Evolutionary conservation across 2,888 invertebrate genomes (phyloP).

Genomic region (Drosophila antonietae): DNA sequence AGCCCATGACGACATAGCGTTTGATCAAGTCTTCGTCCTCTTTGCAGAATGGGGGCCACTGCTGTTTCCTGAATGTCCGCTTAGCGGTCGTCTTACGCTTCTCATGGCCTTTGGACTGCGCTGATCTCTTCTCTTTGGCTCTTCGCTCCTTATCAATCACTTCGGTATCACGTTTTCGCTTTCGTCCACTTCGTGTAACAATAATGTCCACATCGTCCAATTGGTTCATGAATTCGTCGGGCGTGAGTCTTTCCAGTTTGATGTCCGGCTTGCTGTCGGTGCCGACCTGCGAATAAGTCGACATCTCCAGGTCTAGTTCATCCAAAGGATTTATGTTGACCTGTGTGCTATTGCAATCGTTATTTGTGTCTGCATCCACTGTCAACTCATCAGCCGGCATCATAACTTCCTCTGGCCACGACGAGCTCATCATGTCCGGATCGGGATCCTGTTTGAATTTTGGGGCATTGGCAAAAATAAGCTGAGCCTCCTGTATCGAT

Average conservation of each 20-base stretch:
- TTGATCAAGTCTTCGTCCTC: conserved; percentile 80
- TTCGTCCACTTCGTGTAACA: conserved; percentile 63
- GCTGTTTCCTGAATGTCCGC: conserved; percentile 60
- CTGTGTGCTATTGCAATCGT: conserved; percentile 37
- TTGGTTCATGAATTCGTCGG: conserved; percentile 45
- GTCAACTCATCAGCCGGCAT: conserved; percentile 64
- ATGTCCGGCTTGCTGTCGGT: conserved; percentile 48
- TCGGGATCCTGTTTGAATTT: conserved; percentile 68
- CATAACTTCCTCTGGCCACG: conserved; percentile 71
- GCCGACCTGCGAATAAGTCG: conserved; percentile 28
- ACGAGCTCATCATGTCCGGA: conserved; percentile 41
- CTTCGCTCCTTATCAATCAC: conserved; percentile 28
- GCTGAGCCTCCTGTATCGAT: conserved; percentile 81
- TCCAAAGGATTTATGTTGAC: conserved; percentile 72
- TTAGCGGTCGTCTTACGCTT: conserved; percentile 37
- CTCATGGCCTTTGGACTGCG: conserved; percentile 33
- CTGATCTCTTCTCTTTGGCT: conserved; percentile 31
- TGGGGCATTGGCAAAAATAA: conserved; percentile 58
- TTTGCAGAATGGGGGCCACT: conserved; percentile 69
- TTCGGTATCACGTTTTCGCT: conserved; percentile 45
- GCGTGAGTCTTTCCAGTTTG: conserved; percentile 50
- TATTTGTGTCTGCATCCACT: conserved; percentile 47
- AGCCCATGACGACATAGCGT: conserved; percentile 82
- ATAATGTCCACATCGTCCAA: conserved; percentile 58
- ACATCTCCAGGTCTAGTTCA: conserved; percentile 62